Evolutionary conservation across 1,140 invertebrate species (phyloP).

Genomic region (Spodoptera frugiperda): DNA sequence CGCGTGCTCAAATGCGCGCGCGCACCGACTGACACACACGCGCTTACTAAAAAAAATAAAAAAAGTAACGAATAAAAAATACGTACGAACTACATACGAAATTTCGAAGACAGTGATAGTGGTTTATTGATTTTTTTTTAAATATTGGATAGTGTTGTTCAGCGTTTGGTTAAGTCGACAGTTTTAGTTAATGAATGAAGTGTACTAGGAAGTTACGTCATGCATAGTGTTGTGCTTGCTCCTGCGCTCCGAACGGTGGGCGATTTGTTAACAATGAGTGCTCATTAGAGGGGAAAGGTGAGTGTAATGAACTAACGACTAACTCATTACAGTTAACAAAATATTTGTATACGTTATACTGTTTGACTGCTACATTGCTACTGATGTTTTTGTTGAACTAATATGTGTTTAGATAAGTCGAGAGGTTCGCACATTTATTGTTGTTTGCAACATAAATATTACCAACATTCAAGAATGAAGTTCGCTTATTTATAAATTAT

Average conservation of each 20-base stretch:
- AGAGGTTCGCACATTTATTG: too few species aligned
- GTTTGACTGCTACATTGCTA: background rate
- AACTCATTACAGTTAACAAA: constrained; percentile 64
- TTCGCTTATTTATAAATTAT: too few species aligned
- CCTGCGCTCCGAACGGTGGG: constrained; percentile 62
- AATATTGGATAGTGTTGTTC: constrained; percentile 66
- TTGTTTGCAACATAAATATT: too few species aligned
- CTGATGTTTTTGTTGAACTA: background rate
- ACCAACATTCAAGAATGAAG: too few species aligned
- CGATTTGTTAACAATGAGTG: constrained; percentile 80
- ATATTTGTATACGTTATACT: constrained; percentile 50
- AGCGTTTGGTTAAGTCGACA: constrained; percentile 64
- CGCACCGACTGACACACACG: constrained; percentile 76
- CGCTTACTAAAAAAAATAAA: constrained; percentile 63
- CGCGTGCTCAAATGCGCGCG: constrained; percentile 77
- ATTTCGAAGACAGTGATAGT: constrained; percentile 62
- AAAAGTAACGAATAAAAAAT: constrained; percentile 56
- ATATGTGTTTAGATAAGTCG: background rate
- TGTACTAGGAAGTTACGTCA: constrained; percentile 81
- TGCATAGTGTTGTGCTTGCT: constrained; percentile 81
- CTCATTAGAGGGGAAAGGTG: constrained; percentile 83
- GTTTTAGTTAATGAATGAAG: constrained; percentile 82
- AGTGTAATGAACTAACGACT: constrained; percentile 66
- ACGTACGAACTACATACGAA: constrained; percentile 36
- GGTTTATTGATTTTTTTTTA: constrained; percentile 56